phyloP scores from a whole-genome alignment of 2,797 vertebrate species.

The Oreonectes daqikongensis region DNA sequence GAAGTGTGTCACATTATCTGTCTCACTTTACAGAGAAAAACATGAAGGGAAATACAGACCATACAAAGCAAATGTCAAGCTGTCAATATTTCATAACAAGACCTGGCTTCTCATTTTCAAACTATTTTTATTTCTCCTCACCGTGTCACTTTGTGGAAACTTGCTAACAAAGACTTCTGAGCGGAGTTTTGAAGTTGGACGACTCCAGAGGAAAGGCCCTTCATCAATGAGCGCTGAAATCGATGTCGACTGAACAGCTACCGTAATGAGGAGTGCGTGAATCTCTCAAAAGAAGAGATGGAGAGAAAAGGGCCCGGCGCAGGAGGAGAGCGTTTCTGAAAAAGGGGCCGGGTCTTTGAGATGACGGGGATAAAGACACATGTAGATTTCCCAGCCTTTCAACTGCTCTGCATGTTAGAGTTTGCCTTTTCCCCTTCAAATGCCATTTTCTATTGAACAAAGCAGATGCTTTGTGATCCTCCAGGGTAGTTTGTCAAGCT shows the following conservation, averaged over 20 bases:
- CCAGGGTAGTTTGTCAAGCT: no score
- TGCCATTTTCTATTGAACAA: constrained; percentile 21
- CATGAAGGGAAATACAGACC: constrained; percentile 44
- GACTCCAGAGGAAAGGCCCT: constrained; percentile 42
- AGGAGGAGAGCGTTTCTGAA: constrained; percentile 1
- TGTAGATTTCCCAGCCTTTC: constrained; percentile 4
- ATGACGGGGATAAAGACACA: constrained; percentile 26
- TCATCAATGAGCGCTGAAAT: constrained; percentile 53
- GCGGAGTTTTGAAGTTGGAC: constrained; percentile 56
- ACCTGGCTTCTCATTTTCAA: constrained; percentile 53
- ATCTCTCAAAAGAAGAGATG: constrained; percentile 28
- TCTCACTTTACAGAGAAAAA: constrained; percentile 35
- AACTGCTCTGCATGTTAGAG: constrained; percentile 1
- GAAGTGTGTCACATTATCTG: constrained; percentile 18
- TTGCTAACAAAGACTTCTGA: constrained; percentile 65
- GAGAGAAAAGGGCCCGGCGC: background rate
- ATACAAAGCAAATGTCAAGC: constrained; percentile 52
- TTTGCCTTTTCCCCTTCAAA: background rate
- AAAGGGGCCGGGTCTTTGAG: background rate
- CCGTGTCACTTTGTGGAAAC: constrained; percentile 60
- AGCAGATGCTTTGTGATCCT: constrained; percentile 20
- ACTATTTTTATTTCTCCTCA: constrained; percentile 53
- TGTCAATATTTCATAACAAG: constrained; percentile 61
- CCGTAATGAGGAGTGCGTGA: constrained; percentile 59
- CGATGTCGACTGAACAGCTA: constrained; percentile 46